phyloP scores from a whole-genome alignment of 2,797 vertebrate species.

The Telmatherina bonti region DNA sequence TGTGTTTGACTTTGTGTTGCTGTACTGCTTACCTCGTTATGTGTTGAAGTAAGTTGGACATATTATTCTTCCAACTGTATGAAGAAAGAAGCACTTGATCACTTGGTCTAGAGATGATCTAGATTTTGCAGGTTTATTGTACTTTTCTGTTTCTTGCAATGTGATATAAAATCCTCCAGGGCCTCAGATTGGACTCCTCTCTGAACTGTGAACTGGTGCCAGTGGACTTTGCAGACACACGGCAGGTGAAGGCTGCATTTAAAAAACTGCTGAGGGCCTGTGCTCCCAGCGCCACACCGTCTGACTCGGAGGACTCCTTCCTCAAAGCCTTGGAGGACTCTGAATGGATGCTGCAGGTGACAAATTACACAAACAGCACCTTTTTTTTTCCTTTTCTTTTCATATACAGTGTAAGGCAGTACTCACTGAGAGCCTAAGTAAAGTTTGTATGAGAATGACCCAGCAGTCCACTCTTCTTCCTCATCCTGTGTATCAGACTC shows the following conservation, averaged over 20 bases:
- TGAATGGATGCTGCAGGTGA: conserved; percentile 97
- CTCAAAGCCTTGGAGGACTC: conserved; percentile 94
- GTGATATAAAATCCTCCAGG: conserved; percentile 74
- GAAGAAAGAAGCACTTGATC: neutral
- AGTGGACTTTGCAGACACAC: conserved; percentile 93
- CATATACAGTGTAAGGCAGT: neutral
- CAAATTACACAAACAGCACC: conserved; percentile 7
- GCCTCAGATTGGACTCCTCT: conserved; percentile 92
- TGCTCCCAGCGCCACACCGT: conserved; percentile 89
- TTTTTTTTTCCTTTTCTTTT: neutral
- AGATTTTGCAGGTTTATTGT: neutral
- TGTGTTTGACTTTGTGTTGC: no score
- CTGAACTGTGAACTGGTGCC: conserved; percentile 97
- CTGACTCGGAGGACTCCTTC: conserved; percentile 91
- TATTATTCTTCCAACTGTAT: neutral
- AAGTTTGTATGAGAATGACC: conserved; percentile 54
- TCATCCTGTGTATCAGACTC: conserved; percentile 64
- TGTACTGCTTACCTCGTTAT: no score
- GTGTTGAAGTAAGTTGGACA: no score
- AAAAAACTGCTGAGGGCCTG: conserved; percentile 97
- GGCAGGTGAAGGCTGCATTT: conserved; percentile 94
- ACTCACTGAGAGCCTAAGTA: conserved; percentile 5
- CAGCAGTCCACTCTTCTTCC: conserved; percentile 28
- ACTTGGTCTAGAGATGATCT: neutral
- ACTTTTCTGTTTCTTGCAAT: neutral